These are phyloP conservation scores for Coreoperca whiteheadi DNA, from an alignment of 2,113 vertebrate species.

Conservation along the genomic window DNA sequence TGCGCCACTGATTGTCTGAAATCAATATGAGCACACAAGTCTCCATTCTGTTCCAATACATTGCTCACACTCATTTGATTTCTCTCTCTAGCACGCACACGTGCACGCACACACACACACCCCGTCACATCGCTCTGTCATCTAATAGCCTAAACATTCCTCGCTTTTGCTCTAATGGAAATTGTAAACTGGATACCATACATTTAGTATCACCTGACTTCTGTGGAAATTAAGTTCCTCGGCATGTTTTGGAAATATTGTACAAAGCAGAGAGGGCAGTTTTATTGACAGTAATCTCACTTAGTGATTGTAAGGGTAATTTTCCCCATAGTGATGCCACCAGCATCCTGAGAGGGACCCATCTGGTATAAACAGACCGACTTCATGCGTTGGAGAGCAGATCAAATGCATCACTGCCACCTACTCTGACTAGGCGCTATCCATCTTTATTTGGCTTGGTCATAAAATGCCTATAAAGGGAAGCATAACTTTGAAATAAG, in stretches of 20 bases:
- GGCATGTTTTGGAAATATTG: conserved; percentile 46
- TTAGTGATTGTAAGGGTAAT: conserved; percentile 47
- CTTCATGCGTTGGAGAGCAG: conserved; percentile 31
- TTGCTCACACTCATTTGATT: conserved; percentile 35
- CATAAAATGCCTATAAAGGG: conserved; percentile 64
- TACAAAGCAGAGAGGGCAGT: not conserved
- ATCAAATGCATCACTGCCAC: conserved; percentile 69
- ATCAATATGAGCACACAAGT: conserved; percentile 38
- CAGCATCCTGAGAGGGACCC: conserved; percentile 54
- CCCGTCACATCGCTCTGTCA: conserved; percentile 14
- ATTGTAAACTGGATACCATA: not conserved
- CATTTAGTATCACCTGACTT: conserved; percentile 13
- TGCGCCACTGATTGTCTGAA: conserved; percentile 38
- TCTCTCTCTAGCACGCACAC: not conserved
- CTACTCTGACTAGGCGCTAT: conserved; percentile 49
- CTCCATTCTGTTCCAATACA: conserved; percentile 43
- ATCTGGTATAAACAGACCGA: conserved; percentile 54
- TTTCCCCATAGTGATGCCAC: conserved; percentile 41
- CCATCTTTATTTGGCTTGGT: conserved; percentile 66
- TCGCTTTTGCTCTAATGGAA: conserved; percentile 45
- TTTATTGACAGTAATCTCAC: conserved; percentile 57
- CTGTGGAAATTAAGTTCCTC: not conserved
- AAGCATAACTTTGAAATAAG: conserved; percentile 68
- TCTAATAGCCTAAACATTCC: conserved; percentile 22
- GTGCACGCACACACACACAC: not conserved